A percentile compares a stretch with the other conserved stretches of the same genome.
phyloP scores from a whole-genome alignment of 2,888 invertebrate genomes.

The Sesia bembeciformis region DNA sequence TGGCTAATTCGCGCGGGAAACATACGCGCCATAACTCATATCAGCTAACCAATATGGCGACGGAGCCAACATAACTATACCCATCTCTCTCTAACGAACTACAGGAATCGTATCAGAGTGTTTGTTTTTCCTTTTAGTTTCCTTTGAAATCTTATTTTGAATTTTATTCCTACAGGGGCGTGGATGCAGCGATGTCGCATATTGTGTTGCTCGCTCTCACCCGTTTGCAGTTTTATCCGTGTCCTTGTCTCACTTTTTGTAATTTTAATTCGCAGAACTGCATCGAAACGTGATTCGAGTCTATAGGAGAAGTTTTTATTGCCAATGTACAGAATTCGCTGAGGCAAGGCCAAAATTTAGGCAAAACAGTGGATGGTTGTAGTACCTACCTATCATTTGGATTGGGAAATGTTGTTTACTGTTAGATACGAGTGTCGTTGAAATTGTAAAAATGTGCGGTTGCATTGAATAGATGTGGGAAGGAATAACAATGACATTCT shows the following conservation, averaged over 20 bases:
- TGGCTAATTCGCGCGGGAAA: constrained; percentile 69
- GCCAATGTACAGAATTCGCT: constrained; percentile 55
- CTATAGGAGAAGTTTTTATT: constrained; percentile 56
- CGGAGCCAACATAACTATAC: constrained; percentile 36
- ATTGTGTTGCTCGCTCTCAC: constrained; percentile 67
- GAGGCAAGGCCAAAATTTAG: constrained; percentile 50
- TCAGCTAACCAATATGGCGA: constrained; percentile 47
- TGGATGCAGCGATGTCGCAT: constrained; percentile 74
- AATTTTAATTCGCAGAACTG: constrained; percentile 72
- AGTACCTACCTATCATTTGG: constrained; percentile 26
- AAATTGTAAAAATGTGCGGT: too few relatives aligned
- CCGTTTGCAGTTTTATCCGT: constrained; percentile 24
- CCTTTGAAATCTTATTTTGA: constrained; percentile 73
- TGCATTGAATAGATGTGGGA: too few relatives aligned
- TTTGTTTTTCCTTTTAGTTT: constrained; percentile 69
- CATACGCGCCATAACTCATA: constrained; percentile 70
- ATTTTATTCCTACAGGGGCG: constrained; percentile 73
- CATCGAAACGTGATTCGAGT: constrained; percentile 69
- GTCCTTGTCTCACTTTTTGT: constrained; percentile 66
- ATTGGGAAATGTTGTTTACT: constrained; percentile 16
- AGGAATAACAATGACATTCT: too few relatives aligned
- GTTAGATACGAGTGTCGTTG: too few relatives aligned
- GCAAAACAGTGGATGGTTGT: constrained; percentile 31
- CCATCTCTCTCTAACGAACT: constrained; percentile 60
- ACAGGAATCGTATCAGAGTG: constrained; percentile 56